These are phyloP conservation scores for Acronicta alni DNA, from an alignment of 2,888 invertebrate genomes.

Conservation along the genomic window DNA sequence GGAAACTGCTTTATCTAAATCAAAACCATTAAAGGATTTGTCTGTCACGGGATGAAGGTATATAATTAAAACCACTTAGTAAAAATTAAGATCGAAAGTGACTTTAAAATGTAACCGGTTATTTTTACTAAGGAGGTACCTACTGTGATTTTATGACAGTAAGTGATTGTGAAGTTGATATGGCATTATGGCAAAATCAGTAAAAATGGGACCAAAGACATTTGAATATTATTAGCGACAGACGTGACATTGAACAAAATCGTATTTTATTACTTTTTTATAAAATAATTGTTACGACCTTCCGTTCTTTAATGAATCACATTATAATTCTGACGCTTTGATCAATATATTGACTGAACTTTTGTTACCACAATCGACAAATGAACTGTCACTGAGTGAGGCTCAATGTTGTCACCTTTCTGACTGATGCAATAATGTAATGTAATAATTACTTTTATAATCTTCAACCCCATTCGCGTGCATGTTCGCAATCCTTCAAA, in stretches of 20 bases:
- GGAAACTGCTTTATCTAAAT: constrained; percentile 38
- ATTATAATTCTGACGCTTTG: too few species aligned
- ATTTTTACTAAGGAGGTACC: background rate
- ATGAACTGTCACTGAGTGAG: too few species aligned
- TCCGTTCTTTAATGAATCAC: too few species aligned
- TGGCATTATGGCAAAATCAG: too few species aligned
- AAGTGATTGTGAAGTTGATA: too few species aligned
- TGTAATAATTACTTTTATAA: constrained; percentile 36
- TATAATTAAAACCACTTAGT: constrained; percentile 30
- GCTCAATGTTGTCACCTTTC: background rate
- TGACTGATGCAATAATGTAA: constrained; percentile 9
- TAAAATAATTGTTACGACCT: too few species aligned
- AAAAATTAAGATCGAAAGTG: background rate
- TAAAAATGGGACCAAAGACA: too few species aligned
- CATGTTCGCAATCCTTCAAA: constrained; percentile 22
- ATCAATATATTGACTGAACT: too few species aligned
- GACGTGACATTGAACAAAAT: too few species aligned
- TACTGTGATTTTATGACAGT: too few species aligned
- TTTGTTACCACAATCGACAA: background rate
- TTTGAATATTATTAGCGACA: too few species aligned
- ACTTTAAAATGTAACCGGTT: constrained; percentile 12
- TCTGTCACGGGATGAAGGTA: constrained; percentile 48
- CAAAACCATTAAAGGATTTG: constrained; percentile 67
- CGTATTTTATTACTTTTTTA: too few species aligned
- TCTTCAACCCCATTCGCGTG: constrained; percentile 13